Conservation (phyloP, 1,140 invertebrate species). For the Listronotus oregonensis region DNA sequence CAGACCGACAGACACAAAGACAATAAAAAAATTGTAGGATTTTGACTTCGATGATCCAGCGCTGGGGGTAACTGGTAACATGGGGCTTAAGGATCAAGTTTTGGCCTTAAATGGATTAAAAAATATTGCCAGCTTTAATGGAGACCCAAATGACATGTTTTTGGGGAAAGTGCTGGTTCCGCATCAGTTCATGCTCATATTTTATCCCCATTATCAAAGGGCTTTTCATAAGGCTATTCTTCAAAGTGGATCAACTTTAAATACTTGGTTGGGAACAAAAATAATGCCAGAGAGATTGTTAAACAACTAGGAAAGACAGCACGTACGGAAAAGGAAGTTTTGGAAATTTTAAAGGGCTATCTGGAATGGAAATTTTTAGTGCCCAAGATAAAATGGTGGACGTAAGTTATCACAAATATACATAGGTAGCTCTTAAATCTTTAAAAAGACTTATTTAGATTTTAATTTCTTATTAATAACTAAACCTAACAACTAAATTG, state of each 20-base stretch:
- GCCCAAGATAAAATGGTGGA: slow-evolving; percentile 27
- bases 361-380: slow-evolving; percentile 19
- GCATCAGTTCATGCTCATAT: slow-evolving; percentile 59
- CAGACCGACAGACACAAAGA: no score
- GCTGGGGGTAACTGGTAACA: slow-evolving; percentile 62
- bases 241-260: slow-evolving; percentile 65
- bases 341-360: slow-evolving; percentile 17
- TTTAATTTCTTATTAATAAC: no score
- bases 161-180: slow-evolving; percentile 65
- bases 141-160: slow-evolving; percentile 65
- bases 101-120: slow-evolving; percentile 66
- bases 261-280: slow-evolving; percentile 53
- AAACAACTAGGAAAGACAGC: slow-evolving; percentile 1
- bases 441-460: slow-evolving; percentile 1
- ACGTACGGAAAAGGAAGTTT: slow-evolving; percentile 16
- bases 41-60: slow-evolving; percentile 52
- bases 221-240: slow-evolving; percentile 66
- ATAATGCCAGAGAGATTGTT: slow-evolving; percentile 18
- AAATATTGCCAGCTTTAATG: slow-evolving; percentile 65
- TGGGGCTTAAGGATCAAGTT: slow-evolving; percentile 67
- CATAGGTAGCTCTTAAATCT: not conserved
- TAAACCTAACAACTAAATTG: no score
- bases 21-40: slow-evolving; percentile 13
- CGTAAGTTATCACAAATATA: no score
- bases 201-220: slow-evolving; percentile 62